Percentiles rank a stretch among this genome's conserved stretches.
Conservation (phyloP, 2,113 vertebrate genomes). For the Paraplagusia blochii region DNA sequence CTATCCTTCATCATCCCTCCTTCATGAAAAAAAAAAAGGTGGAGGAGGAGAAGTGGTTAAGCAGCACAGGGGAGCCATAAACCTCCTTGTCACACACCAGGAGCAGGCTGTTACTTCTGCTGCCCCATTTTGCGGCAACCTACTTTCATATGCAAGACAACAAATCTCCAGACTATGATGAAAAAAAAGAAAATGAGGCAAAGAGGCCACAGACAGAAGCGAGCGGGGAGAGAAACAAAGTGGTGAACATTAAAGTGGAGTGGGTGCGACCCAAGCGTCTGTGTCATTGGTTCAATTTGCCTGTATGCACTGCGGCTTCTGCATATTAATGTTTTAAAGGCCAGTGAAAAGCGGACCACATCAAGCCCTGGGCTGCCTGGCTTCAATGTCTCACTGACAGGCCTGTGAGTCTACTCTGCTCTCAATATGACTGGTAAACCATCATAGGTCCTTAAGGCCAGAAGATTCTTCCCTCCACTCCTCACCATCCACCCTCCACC, state of each 20-base stretch:
- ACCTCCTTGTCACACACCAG: slow-evolving; percentile 49
- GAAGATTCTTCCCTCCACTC: slow-evolving; percentile 29
- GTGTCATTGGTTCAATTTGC: slow-evolving; percentile 39
- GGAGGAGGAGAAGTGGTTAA: slow-evolving; percentile 60
- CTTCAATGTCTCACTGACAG: slow-evolving; percentile 55
- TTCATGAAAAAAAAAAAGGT: slow-evolving; percentile 43
- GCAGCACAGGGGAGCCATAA: slow-evolving; percentile 67
- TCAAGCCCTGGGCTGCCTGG: slow-evolving; percentile 57
- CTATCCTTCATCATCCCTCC: slow-evolving; percentile 73
- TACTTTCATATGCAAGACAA: slow-evolving; percentile 48
- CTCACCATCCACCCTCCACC: no score
- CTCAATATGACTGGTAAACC: slow-evolving; percentile 75
- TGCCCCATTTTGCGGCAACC: slow-evolving; percentile 53
- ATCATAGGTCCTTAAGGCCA: slow-evolving; percentile 76
- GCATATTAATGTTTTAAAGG: slow-evolving; percentile 65
- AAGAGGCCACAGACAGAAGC: slow-evolving; percentile 33
- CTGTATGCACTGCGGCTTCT: slow-evolving; percentile 47
- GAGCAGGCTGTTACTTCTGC: slow-evolving; percentile 27
- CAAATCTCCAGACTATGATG: slow-evolving; percentile 28
- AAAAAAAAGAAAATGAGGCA: slow-evolving; percentile 14
- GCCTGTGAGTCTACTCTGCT: slow-evolving; percentile 69
- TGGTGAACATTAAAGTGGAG: slow-evolving; percentile 42
- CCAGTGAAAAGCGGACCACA: slow-evolving; percentile 72
- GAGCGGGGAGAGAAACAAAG: slow-evolving; percentile 39
- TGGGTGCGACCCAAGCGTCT: slow-evolving; percentile 46